Evolutionary conservation across 2,888 invertebrate genomes (phyloP), one percentile per base, ranked within the genome.

Genomic region (Malachius bipustulatus): DNA sequence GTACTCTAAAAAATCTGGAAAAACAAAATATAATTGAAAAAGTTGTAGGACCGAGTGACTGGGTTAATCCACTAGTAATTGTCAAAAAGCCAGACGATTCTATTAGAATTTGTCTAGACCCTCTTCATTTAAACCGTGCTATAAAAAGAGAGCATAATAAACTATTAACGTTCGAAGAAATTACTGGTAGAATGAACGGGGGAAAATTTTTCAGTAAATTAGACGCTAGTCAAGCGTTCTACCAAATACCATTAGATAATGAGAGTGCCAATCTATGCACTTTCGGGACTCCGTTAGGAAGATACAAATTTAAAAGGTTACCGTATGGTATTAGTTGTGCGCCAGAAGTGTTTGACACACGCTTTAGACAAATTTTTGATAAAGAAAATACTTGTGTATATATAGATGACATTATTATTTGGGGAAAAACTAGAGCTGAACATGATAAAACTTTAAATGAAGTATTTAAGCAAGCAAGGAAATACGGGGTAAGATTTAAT

Each of bases 291-390:
- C n/a, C n/a, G n/a, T n/a, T n/a, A n/a, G n/a, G n/a, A n/a, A n/a
- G n/a, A n/a, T n/a, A n/a, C n/a, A n/a, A n/a, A n/a, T n/a, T n/a
- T n/a, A 29, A 32, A 15, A 29, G 44, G 36, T 26, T 51, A n/a
- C 49, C 49, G 4, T 52, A 46, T 39, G 52, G 50, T 1, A 16
- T 53, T 29, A 38, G 14, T 29, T 30, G 35, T 16, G 41, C 45
- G 8, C 41, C 47, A 12, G 51, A 51, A 44, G 29, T 50, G 12
- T 49, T 48, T 41, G 47, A 53, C 14, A 44, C 35, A 37, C 14
- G 32, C 4, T 46, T 48, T 35, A 32, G 35, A 14, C 32, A 49
- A 26, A 42, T 49, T 11, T 48, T 53, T 41, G 43, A 41, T 14
- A 37, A 48, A 29, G 19, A 38, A 14, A 45, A 44, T 4, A 36